These are phyloP conservation scores for Balearica regulorum DNA, from an alignment of 2,797 vertebrate species.

Conservation along the genomic window DNA sequence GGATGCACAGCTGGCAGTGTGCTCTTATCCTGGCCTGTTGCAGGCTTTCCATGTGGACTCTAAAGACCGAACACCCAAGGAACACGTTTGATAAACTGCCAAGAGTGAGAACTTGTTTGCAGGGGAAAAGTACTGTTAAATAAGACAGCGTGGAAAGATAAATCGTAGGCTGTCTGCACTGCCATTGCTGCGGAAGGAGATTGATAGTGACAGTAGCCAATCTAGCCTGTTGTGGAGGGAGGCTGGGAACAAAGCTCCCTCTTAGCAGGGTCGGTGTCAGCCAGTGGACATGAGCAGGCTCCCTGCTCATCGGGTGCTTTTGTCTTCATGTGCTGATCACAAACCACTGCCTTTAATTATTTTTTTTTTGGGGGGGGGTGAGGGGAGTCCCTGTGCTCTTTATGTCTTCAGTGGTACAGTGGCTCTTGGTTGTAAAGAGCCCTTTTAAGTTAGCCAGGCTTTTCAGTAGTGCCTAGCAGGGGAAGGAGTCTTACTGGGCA, in stretches of 20 bases:
- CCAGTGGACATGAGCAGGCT: neutral
- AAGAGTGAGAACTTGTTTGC: neutral
- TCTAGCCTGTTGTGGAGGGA: neutral
- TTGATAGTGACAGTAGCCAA: neutral
- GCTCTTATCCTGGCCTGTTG: neutral
- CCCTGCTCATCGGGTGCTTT: neutral
- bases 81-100: rapidly evolving
- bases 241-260: neutral
- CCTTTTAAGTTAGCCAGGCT: neutral
- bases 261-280: neutral
- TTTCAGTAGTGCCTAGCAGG: neutral
- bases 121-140: neutral
- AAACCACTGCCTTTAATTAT: neutral
- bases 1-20: neutral
- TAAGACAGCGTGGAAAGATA: neutral
- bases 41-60: neutral
- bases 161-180: neutral
- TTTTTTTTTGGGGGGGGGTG: neutral
- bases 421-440: neutral
- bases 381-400: neutral
- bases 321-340: neutral
- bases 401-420: neutral
- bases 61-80: neutral
- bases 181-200: neutral
- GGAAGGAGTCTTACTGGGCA: neutral